Conservation (phyloP, 2,888 invertebrate species). For the Arrhopalites spinosus region DNA sequence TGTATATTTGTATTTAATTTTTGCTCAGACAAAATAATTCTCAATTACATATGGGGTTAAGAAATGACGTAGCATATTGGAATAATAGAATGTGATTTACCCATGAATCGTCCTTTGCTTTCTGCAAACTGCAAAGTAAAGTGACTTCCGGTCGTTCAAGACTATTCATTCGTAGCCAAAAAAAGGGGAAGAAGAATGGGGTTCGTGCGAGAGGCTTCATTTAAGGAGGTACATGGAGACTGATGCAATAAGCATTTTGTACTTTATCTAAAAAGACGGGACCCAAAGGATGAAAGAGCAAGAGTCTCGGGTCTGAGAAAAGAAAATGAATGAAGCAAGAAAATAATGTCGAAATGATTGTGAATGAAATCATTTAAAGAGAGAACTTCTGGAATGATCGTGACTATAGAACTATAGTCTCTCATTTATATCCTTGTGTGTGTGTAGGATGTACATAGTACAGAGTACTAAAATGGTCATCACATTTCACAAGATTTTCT, state of each 20-base stretch:
- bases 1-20: neutral
- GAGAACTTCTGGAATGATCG: slow-evolving; percentile 3
- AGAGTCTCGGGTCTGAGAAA: neutral
- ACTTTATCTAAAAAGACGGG: neutral
- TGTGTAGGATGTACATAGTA: neutral
- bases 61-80: neutral
- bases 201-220: neutral
- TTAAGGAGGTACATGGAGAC: neutral
- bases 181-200: neutral
- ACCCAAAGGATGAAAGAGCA: slow-evolving; percentile 5
- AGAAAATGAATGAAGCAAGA: slow-evolving; percentile 21
- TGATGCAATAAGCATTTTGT: neutral
- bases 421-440: too few relatives aligned
- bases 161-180: slow-evolving; percentile 26
- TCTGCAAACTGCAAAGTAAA: neutral
- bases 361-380: slow-evolving; percentile 25
- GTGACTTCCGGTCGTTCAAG: slow-evolving; percentile 21
- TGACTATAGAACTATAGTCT: too few relatives aligned
- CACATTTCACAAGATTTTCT: slow-evolving; percentile 16
- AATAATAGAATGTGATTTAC: neutral
- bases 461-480: neutral
- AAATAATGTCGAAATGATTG: slow-evolving; percentile 23
- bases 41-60: neutral
- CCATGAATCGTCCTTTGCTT: neutral
- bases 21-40: neutral